Percentiles rank a stretch among this genome's conserved stretches.
Evolutionary conservation across 1,140 invertebrate genomes (phyloP).

Genomic region (Meloidogyne hapla): DNA sequence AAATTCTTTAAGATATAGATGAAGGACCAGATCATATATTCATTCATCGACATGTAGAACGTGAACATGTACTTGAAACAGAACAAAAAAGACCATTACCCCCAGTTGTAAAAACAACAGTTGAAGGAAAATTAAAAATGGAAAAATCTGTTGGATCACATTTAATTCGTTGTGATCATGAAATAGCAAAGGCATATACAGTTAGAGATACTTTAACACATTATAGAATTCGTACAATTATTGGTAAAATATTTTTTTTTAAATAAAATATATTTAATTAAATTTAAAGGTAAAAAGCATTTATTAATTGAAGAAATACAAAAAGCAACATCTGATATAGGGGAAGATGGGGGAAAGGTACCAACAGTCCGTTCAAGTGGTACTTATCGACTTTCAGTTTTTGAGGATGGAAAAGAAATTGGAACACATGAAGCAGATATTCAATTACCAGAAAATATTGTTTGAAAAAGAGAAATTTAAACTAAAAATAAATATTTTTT

Average conservation of each 20-base stretch:
- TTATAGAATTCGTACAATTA: constrained; percentile 42
- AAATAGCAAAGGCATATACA: constrained; percentile 51
- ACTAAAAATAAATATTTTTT: background rate
- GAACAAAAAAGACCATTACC: constrained; percentile 31
- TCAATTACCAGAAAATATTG: constrained; percentile 50
- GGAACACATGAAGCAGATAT: constrained; percentile 52
- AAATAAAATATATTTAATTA: background rate
- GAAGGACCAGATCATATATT: constrained; percentile 11
- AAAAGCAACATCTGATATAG: constrained; percentile 18
- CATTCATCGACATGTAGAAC: constrained; percentile 16
- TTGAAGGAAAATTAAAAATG: constrained; percentile 53
- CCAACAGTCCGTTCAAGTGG: constrained; percentile 38
- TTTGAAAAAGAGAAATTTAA: constrained; percentile 17
- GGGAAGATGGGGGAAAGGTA: background rate
- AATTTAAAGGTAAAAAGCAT: constrained; percentile 33
- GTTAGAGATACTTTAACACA: constrained; percentile 51
- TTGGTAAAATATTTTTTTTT: constrained; percentile 29
- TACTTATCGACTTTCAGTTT: constrained; percentile 48
- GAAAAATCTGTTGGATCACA: constrained; percentile 49
- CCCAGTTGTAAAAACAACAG: constrained; percentile 49
- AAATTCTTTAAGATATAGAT: background rate
- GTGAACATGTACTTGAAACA: constrained; percentile 18
- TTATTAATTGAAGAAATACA: constrained; percentile 45
- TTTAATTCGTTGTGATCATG: constrained; percentile 38
- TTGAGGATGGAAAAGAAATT: constrained; percentile 50